Evolutionary conservation across 2,888 invertebrate species (phyloP).

Genomic region (Agriopis marginaria): DNA sequence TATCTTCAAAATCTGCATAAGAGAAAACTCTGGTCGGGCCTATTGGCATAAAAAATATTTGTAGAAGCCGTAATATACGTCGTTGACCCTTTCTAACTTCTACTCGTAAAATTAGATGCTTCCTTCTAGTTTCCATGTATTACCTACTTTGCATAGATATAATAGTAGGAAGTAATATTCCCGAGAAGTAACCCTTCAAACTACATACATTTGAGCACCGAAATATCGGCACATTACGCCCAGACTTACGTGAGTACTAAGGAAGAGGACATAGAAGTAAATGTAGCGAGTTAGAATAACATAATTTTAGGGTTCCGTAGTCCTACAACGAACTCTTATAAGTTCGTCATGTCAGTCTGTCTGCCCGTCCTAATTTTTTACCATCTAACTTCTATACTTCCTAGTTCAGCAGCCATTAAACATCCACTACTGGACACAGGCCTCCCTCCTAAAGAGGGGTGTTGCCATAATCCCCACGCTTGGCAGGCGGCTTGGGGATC

Average conservation of each 20-base stretch:
- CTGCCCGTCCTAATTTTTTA: too few relatives aligned
- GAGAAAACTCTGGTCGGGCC: too few relatives aligned
- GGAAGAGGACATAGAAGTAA: not conserved
- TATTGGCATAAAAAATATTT: too few relatives aligned
- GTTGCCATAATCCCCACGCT: too few relatives aligned
- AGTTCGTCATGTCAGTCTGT: too few relatives aligned
- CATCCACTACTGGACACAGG: too few relatives aligned
- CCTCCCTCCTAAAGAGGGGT: too few relatives aligned
- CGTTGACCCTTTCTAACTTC: constrained; percentile 3
- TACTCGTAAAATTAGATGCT: constrained; percentile 14
- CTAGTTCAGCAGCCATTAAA: too few relatives aligned
- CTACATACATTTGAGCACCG: constrained; percentile 40
- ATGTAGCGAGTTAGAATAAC: constrained; percentile 5
- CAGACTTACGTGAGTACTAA: constrained; percentile 34
- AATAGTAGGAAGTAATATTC: constrained; percentile 26
- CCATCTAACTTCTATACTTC: too few relatives aligned
- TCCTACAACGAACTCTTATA: too few relatives aligned
- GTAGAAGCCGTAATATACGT: not conserved
- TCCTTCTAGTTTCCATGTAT: constrained; percentile 11
- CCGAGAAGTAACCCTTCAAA: constrained; percentile 37
- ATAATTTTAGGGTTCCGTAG: not conserved
- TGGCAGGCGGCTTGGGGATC: too few relatives aligned
- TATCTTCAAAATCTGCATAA: too few relatives aligned
- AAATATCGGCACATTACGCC: constrained; percentile 43
- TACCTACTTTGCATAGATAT: constrained; percentile 19